Evolutionary conservation across 2,113 vertebrate species (phyloP).

Genomic region (Corythoichthys haematopterus): DNA sequence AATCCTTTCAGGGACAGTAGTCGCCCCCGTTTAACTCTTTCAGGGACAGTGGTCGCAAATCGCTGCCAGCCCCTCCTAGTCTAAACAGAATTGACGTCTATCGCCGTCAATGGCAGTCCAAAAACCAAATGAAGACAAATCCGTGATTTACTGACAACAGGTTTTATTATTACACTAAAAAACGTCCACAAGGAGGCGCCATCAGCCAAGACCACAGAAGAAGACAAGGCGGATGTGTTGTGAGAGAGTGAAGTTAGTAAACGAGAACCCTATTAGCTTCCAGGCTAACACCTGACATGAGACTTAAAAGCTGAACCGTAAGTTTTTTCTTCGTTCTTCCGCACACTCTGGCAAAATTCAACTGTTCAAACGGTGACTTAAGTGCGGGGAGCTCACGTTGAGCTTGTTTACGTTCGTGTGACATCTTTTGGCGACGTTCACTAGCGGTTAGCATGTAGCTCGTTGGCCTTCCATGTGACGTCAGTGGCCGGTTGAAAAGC

Average conservation of each 20-base stretch:
- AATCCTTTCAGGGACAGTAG: no score
- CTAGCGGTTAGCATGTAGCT: conserved; percentile 14
- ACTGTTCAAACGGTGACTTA: not conserved
- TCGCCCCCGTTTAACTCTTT: no score
- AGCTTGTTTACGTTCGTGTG: not conserved
- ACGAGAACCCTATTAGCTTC: conserved; percentile 15
- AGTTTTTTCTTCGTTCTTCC: conserved; percentile 20
- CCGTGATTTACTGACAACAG: no score
- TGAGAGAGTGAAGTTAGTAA: not conserved
- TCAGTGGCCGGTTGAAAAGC: not conserved
- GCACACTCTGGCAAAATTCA: not conserved
- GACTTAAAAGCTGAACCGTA: conserved; percentile 48
- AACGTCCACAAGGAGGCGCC: not conserved
- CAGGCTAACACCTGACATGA: conserved; percentile 44
- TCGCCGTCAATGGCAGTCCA: no score
- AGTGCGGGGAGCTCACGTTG: no score
- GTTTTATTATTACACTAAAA: not conserved
- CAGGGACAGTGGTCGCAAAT: not conserved
- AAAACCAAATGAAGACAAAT: no score
- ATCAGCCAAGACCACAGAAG: conserved; percentile 25
- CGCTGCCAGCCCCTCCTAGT: no score
- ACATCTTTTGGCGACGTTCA: not conserved
- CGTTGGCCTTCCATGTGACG: not conserved
- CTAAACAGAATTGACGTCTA: no score
- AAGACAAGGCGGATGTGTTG: conserved; percentile 35